phyloP scores from a whole-genome alignment of 2,113 vertebrate species.

The Psammodynastes pulverulentus region DNA sequence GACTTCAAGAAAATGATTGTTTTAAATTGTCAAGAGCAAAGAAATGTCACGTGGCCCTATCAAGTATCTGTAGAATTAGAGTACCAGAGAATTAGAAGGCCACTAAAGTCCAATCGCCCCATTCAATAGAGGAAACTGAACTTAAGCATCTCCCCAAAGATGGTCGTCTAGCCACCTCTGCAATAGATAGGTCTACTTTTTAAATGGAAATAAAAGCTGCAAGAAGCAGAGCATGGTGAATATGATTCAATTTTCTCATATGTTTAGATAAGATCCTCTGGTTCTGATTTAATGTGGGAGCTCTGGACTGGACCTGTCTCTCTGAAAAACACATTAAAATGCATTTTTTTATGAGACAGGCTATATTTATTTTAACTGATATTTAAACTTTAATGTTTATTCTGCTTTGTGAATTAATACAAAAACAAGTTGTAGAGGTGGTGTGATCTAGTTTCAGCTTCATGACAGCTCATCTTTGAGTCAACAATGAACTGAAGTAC shows the following conservation, averaged over 20 bases:
- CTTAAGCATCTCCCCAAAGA: neutral
- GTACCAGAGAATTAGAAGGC: neutral
- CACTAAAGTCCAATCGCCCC: neutral
- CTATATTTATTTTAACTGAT: neutral
- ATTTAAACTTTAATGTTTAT: neutral
- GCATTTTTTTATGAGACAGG: neutral
- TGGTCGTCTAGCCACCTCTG: neutral
- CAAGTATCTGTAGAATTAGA: neutral
- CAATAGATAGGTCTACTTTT: neutral
- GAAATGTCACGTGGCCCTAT: neutral
- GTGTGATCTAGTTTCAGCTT: neutral
- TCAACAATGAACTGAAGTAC: neutral
- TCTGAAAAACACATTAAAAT: neutral
- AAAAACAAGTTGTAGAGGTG: neutral
- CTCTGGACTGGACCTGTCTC: neutral
- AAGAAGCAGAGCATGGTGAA: neutral
- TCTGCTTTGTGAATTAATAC: neutral
- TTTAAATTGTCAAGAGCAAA: constrained; percentile 14
- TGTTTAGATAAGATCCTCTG: neutral
- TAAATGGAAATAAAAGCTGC: neutral
- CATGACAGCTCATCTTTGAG: neutral
- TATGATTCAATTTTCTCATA: neutral
- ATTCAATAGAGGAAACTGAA: neutral
- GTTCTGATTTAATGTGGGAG: neutral
- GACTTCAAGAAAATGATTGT: neutral